Evolutionary conservation across 2,888 invertebrate species (phyloP), one percentile per base, ranked within the genome.

Genomic region (Tyria jacobaeae): DNA sequence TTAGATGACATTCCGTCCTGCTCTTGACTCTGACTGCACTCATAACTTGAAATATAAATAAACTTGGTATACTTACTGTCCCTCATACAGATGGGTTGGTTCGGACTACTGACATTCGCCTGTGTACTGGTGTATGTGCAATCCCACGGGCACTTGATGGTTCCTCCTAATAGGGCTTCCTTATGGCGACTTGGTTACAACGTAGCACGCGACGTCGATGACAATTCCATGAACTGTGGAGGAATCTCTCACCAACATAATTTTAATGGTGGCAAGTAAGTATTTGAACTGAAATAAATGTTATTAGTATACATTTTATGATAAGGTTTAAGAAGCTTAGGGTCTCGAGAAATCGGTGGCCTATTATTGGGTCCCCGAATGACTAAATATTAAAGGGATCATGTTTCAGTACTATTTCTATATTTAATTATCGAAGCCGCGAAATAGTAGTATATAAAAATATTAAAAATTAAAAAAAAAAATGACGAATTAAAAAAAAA

Each of bases 231-330:
- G 44, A 44, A 44, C 21, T 44, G 44, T 21, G 44, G 44, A 17
- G 44, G 44, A 44, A 44, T 44, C 21, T 44, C 44, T 44, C 44
- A 44, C 12, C 44, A 44, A 5, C 44, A 44, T 44, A 3, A 44
- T 1, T 44, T 44, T 21, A 44, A 44, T 21, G 12, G 44, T 21
- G 44, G 44, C 44, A 44, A 44, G 44, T 44, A 21, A 44, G 44
- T 44, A 44, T 44, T 44, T 3, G 4, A 4, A 21, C 3, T 1
- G 1, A 44, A 44, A 44, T 3, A 44, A 44, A 7, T 31, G 7
- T 17, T 10, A 17, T 7, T 10, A 0, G 35, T 14, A 35, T 15
- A 37, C 14, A n/a, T 35, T 1, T 35, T 12, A 14, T 35, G 14
- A 2, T 14, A 1, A 5, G 4, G 3, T 14, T 4, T 12, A 14